phyloP scores from a whole-genome alignment of 2,113 vertebrate genomes.

The Bambusicola thoracicus region DNA sequence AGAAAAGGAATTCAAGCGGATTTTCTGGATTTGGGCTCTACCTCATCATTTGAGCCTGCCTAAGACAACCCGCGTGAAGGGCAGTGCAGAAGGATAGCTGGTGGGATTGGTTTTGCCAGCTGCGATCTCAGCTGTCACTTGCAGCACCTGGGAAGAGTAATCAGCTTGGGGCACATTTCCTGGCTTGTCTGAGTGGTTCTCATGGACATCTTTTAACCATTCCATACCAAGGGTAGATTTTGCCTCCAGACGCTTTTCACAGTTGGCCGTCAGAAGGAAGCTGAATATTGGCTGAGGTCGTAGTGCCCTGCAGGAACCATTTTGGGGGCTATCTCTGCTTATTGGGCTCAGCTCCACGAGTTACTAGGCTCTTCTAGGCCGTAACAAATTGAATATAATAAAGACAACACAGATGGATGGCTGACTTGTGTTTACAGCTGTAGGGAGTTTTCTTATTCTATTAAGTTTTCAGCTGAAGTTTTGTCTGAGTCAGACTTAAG shows the following conservation, averaged over 20 bases:
- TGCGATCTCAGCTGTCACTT: neutral
- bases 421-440: slow-evolving; percentile 27
- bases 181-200: neutral
- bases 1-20: neutral
- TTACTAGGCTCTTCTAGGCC: neutral
- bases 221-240: neutral
- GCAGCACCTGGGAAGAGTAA: neutral
- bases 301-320: neutral
- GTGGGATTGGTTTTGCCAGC: neutral
- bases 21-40: neutral
- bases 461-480: slow-evolving; percentile 27
- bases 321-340: neutral
- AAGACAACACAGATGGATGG: slow-evolving; percentile 40
- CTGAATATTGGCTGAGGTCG: neutral
- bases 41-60: neutral
- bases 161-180: neutral
- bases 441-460: neutral
- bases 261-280: neutral
- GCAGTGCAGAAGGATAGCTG: neutral
- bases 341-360: neutral
- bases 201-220: neutral
- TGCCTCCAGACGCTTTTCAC: neutral
- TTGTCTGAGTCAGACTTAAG: neutral
- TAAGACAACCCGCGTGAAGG: neutral
- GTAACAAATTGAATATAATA: slow-evolving; percentile 42